Percentiles rank a stretch among this genome's conserved stretches.
phyloP scores from a whole-genome alignment of 2,113 vertebrate species.

The Bettongia penicillata region DNA sequence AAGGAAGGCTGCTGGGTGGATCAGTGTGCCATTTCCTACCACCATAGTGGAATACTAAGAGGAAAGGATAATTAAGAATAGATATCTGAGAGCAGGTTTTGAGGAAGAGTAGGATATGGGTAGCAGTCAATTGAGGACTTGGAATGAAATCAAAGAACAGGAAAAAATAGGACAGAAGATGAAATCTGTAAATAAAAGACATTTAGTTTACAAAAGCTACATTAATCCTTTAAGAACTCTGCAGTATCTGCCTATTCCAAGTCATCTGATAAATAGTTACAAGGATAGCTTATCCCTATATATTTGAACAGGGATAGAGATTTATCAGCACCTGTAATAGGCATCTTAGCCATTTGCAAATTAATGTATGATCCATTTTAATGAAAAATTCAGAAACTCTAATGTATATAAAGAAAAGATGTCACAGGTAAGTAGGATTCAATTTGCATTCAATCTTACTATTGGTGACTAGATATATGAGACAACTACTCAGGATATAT shows the following conservation, averaged over 20 bases:
- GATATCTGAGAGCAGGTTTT: background rate
- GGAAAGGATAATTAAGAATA: background rate
- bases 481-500: too few species aligned
- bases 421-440: too few species aligned
- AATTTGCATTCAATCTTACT: too few species aligned
- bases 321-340: background rate
- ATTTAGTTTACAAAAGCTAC: background rate
- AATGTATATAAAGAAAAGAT: background rate
- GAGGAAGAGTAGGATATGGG: background rate
- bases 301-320: background rate
- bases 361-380: background rate
- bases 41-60: slow-evolving; percentile 22
- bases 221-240: background rate
- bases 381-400: background rate
- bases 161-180: background rate
- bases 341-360: background rate
- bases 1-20: slow-evolving; percentile 67
- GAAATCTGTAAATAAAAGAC: background rate
- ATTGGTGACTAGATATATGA: too few species aligned
- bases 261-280: background rate
- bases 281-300: background rate
- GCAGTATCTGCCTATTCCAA: background rate
- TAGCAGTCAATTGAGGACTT: background rate
- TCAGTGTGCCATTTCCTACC: slow-evolving; percentile 62
- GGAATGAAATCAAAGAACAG: background rate